Evolutionary conservation across 2,113 vertebrate species (phyloP), one percentile per base, ranked within the genome.

Genomic region (Melanerpes formicivorus): DNA sequence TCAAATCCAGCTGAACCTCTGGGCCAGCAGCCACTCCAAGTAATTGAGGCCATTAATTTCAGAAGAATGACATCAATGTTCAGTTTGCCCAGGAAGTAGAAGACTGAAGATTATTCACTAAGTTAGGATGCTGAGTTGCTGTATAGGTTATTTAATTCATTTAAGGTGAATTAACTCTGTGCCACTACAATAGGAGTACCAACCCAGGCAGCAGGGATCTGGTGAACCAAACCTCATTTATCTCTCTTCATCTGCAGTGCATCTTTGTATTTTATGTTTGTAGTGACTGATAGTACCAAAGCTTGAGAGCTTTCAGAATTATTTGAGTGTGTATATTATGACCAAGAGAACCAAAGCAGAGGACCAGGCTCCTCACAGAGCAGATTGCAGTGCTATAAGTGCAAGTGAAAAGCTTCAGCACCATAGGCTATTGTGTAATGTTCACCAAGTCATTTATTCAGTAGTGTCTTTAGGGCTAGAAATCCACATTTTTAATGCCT

Each of bases 1-100:
- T 71, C 9, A 77, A 84, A 89, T 91, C 75, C 91, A 94, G 58
- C 65, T 93, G 87, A 95, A 93, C 89, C 84, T 90, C 64, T 90
- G 87, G 89, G 87, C 89, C 81, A 87, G 62, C 65, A 90, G 82
- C 93, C 87, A 90, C 52, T 44, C 27, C 44, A 80, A 87, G 82
- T 83, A 89, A 65, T 17, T 87, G 65, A 67, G 63, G 16, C 84
- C 72, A 67, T 94, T 85, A 87, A 92, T 92, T 92, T 94, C 44
- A 74, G 56, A 60, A 75, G 75, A 84, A 94, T 96, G 3, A 82
- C 64, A 93, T 94, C 79, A 85, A 60, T 77, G 30, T 77, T 91
- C 81, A 80, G 34, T 84, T 92, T 94, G 23, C 52, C 40, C 18
- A 85, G 56, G 84, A 80, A 82, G 48, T 19, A 54, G 16, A 83